Conservation (phyloP, 2,797 vertebrate genomes). For the Emys orbicularis region DNA sequence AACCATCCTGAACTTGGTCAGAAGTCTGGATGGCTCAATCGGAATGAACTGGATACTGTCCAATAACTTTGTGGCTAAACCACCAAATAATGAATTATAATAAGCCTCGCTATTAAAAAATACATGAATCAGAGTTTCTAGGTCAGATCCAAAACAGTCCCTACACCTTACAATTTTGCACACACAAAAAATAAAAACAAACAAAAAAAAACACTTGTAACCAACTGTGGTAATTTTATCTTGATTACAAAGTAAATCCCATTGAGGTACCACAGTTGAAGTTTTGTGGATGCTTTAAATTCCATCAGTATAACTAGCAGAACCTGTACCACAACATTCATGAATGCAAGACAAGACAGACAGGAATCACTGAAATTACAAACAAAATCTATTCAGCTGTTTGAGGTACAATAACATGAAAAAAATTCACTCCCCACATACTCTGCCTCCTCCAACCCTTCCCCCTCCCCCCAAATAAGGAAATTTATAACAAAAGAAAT, state of each 20-base stretch:
- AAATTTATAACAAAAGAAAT: neutral
- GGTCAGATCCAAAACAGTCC: neutral
- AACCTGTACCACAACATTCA: neutral
- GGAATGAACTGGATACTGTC: neutral
- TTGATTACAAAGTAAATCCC: neutral
- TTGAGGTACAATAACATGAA: neutral
- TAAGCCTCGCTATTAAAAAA: neutral
- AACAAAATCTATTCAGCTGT: neutral
- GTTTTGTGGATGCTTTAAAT: neutral
- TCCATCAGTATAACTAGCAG: neutral
- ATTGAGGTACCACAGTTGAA: neutral
- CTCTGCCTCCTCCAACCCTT: neutral
- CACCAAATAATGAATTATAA: neutral
- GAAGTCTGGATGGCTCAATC: neutral
- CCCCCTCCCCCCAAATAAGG: too few relatives aligned
- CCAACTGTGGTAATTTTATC: neutral
- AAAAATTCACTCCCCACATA: neutral
- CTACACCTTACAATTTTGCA: neutral
- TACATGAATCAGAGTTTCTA: neutral
- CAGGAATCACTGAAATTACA: neutral
- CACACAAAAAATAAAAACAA: neutral
- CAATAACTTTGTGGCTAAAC: neutral
- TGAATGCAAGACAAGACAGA: neutral
- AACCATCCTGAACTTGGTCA: neutral
- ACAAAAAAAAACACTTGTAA: neutral